Conservation (phyloP, 2,888 invertebrate genomes). For the Caenorhabditis parvicauda region DNA sequence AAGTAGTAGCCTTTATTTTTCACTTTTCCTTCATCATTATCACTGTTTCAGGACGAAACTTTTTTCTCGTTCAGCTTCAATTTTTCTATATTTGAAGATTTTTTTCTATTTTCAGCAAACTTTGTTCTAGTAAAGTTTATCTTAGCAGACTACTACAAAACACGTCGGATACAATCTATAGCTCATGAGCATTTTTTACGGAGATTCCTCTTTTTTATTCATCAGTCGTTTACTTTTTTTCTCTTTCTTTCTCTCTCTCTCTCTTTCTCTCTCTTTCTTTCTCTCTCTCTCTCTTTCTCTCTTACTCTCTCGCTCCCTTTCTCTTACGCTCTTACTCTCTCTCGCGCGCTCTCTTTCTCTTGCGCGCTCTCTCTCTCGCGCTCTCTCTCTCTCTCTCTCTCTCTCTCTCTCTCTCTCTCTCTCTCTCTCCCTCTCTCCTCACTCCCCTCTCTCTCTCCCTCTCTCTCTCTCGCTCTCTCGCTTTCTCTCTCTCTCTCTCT, state of each 20-base stretch:
- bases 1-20: too few relatives aligned
- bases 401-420: neutral
- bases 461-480: too few relatives aligned
- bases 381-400: slow-evolving; percentile 2
- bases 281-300: neutral
- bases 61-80: too few relatives aligned
- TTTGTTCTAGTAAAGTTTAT: too few relatives aligned
- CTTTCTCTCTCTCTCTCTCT: too few relatives aligned
- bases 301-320: neutral
- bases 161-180: too few relatives aligned
- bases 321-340: neutral
- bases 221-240: slow-evolving; percentile 4
- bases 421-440: neutral
- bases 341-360: slow-evolving; percentile 2
- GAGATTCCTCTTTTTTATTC: neutral
- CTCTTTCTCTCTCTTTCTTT: slow-evolving; percentile 1
- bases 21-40: too few relatives aligned
- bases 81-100: too few relatives aligned
- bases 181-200: too few relatives aligned
- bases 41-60: too few relatives aligned
- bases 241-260: slow-evolving; percentile 3
- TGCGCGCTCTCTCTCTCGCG: neutral
- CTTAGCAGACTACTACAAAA: too few relatives aligned
- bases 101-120: too few relatives aligned
- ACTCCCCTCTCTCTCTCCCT: neutral